Base-by-base conservation (phyloP, 2,797 vertebrate species). In the Thalassophryne amazonica region DNA sequence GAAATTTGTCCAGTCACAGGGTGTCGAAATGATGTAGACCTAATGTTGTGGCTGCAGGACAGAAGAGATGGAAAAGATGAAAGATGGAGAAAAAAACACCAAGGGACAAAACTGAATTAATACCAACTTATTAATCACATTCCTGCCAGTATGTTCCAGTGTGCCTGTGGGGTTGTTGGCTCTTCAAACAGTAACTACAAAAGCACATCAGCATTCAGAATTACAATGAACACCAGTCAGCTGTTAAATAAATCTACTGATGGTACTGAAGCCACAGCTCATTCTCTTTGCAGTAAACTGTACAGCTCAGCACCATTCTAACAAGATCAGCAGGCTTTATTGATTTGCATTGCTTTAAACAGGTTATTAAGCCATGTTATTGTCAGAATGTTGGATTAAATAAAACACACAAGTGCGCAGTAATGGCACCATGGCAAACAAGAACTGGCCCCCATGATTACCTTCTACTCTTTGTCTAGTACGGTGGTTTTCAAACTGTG, bases 1-100 rank as follows among this genome's bases (percentile, higher is more conserved):
- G 96, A 99, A 86, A 98, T 93, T 81, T 98, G 93, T 76, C 94
- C 93, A 5, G 95, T 98, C 86, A 97, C 92, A 69, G 97, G 97
- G 84, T 99, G 96, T 61, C 91, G 93, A 89, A 98, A 99, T 1
- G 94, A 92, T 4, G 95, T 94, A 39, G 88, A 83, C 85, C 93
- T 93, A 80, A 93, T 90, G 88, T 97, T 98, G 92, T 99, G 97
- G 87, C 97, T 99, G 88, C 53, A 78, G 69, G 34, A 66, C 31
- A 68, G 73, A 64, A 10, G 19, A 65, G 34, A 66, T 46, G 5
- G 42, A 53, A 39, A 31, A 38, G 6, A 66, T 10, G 25, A 11
- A 36, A 3, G 38, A 36, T 12, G 22, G 38, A 33, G 23, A 27
- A 23, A 50, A 58, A 10, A 52, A 48, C 10, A 59, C 14, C 12